Percentiles rank a stretch among this genome's conserved stretches.
Evolutionary conservation across 1,140 invertebrate genomes (phyloP).

Genomic region (Helicorthomorpha holstii): DNA sequence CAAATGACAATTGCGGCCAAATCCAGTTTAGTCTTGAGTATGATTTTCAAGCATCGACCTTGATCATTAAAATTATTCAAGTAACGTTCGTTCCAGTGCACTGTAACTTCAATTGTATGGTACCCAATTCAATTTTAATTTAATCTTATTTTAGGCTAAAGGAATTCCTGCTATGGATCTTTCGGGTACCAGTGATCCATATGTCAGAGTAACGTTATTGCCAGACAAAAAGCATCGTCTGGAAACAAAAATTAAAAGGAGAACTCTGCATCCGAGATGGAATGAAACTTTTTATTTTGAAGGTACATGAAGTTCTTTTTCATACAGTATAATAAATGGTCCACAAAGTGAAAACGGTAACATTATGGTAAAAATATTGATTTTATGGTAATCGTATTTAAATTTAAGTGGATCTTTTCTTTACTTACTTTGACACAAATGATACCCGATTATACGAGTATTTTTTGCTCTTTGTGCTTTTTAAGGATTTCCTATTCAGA

Average conservation of each 20-base stretch:
- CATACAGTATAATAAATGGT: no score
- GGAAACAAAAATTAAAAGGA: conserved; percentile 88
- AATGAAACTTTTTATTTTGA: conserved; percentile 97
- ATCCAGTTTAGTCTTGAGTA: conserved; percentile 91
- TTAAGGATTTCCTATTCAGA: conserved; percentile 79
- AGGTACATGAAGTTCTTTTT: conserved; percentile 44
- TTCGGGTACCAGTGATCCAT: conserved; percentile 83
- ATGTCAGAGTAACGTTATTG: conserved; percentile 76
- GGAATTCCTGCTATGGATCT: conserved; percentile 86
- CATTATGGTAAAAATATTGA: no score
- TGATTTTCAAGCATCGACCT: conserved; percentile 84
- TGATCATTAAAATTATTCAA: conserved; percentile 79
- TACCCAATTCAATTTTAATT: neutral
- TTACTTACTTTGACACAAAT: no score
- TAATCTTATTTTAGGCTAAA: conserved; percentile 46
- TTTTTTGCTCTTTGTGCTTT: no score
- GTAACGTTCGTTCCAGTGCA: conserved; percentile 32
- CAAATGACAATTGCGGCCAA: conserved; percentile 78
- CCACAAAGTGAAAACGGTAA: no score
- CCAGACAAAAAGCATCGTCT: conserved; percentile 93
- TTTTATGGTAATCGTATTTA: no score
- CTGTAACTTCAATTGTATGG: neutral
- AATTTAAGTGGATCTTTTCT: no score
- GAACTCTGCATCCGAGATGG: conserved; percentile 90
- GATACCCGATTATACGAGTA: no score